Percentiles rank a stretch among this genome's conserved stretches.
phyloP scores from a whole-genome alignment of 1,140 invertebrate genomes.

The Magallana gigas region DNA sequence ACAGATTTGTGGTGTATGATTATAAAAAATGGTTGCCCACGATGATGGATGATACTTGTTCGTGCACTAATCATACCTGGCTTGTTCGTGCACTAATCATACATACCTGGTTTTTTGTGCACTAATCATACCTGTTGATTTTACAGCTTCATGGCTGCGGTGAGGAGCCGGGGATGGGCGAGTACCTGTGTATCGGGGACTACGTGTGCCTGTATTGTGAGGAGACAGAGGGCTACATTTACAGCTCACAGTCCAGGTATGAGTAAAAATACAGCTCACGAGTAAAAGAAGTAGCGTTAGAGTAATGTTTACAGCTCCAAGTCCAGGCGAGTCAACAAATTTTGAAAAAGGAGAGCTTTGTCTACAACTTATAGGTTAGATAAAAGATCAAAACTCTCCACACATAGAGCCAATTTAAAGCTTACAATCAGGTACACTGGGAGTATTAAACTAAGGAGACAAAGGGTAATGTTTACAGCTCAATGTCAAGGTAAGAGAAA shows the following conservation, averaged over 20 bases:
- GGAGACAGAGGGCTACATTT: conserved; percentile 78
- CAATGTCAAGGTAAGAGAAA: no score
- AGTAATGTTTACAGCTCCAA: no score
- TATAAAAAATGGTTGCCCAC: neutral
- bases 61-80: neutral
- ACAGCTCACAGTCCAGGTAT: conserved; percentile 77
- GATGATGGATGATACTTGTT: neutral
- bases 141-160: conserved; percentile 42
- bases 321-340: no score
- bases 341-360: no score
- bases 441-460: no score
- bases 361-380: no score
- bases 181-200: conserved; percentile 77
- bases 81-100: neutral
- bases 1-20: neutral
- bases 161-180: conserved; percentile 73
- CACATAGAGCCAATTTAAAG: no score
- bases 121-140: neutral
- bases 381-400: no score
- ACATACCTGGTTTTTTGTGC: neutral
- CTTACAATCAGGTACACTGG: no score
- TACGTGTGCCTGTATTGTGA: conserved; percentile 78
- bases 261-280: neutral
- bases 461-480: no score
- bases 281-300: no score